phyloP scores from a whole-genome alignment of 2,888 invertebrate species.

The Drosophila helvetica region DNA sequence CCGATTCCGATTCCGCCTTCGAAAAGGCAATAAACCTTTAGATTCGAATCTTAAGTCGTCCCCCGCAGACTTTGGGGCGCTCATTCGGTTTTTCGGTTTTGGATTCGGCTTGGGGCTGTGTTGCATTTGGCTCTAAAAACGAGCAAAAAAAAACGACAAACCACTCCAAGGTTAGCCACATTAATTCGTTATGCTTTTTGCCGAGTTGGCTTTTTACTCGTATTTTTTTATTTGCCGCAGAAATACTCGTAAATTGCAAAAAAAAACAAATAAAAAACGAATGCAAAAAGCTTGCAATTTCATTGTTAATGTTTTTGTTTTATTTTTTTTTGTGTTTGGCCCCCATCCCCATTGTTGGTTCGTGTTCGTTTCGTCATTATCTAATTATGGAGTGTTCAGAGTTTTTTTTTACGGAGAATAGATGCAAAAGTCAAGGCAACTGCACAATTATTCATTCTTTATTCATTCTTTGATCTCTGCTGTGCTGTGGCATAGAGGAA shows the following conservation, averaged over 20 bases:
- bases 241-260: conserved; percentile 41
- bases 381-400: conserved; percentile 58
- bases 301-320: conserved; percentile 54
- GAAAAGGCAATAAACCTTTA: conserved; percentile 12
- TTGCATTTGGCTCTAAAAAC: conserved; percentile 50
- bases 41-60: conserved; percentile 1
- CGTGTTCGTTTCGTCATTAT: conserved; percentile 57
- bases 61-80: conserved; percentile 26
- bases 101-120: conserved; percentile 13
- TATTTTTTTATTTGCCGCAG: conserved; percentile 41
- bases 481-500: conserved; percentile 31
- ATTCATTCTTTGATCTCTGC: conserved; percentile 2
- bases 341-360: conserved; percentile 28
- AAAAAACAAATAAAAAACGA: conserved; percentile 34
- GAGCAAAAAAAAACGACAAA: conserved; percentile 9
- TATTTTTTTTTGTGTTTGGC: conserved; percentile 12
- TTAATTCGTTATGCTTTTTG: conserved; percentile 43
- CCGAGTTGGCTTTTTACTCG: conserved; percentile 52
- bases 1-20: conserved; percentile 2
- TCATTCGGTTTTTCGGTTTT: conserved; percentile 16
- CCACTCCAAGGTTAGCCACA: conserved; percentile 59
- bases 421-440: conserved; percentile 75
- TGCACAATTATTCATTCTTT: conserved; percentile 69
- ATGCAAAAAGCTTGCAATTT: conserved; percentile 58
- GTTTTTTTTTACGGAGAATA: conserved; percentile 8